Evolutionary conservation across 1,140 invertebrate species (phyloP), one percentile per base, ranked within the genome.

Genomic region (Agrilus planipennis): DNA sequence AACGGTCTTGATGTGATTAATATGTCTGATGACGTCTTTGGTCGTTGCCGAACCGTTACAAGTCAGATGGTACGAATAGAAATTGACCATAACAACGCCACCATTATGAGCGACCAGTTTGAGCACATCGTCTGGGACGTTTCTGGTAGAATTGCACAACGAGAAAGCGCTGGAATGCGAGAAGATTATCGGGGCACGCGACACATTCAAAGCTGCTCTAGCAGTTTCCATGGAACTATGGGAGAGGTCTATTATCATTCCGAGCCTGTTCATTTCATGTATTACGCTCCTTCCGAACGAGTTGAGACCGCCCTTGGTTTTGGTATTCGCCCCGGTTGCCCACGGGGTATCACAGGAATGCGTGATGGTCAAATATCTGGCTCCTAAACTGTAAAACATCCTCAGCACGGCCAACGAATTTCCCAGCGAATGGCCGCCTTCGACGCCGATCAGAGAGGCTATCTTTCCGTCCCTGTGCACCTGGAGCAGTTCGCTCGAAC

Each of bases 211-310:
- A 2, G 85, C 84, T 55, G 89, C 88, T 25, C 75, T 69, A 66
- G 90, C 90, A 4, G 89, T 92, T 49, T 77, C 74, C 43, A 86
- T 76, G 0, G 87, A 88, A 2, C 88, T 85, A 61, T 93, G 87
- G 2, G 88, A 90, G 20, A 94, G 69, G 61, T 94, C 90, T 11
- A 93, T 84, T 39, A 95, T 75, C 89, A 94, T 94, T n/a, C 90
- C 90, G 9, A 90, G 64, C 23, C 87, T 73, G 63, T 89, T 90
- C 72, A 90, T 77, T 63, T 90, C 86, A 35, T 73, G 73, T 18
- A 89, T 81, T n/a, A 90, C 78, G 18, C 75, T 77, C 64, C 81
- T 44, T 16, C 81, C 80, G 50, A 83, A 83, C 34, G 68, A 64
- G 20, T 70, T 70, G 29, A 78, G 63, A n/a, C 75, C 74, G 47